Conservation (phyloP, 1,140 invertebrate species). For the Ooceraea biroi region DNA sequence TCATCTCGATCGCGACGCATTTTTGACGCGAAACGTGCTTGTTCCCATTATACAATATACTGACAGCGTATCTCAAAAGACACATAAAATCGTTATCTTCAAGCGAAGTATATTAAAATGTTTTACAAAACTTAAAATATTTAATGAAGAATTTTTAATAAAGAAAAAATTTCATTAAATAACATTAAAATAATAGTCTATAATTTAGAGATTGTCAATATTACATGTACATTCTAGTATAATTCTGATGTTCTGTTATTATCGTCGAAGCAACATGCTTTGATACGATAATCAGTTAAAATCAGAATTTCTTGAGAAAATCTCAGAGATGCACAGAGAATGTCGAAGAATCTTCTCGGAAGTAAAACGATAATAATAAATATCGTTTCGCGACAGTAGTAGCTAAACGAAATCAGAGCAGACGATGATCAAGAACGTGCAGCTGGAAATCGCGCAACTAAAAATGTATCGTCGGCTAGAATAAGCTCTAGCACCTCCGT, state of each 20-base stretch:
- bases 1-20: not conserved
- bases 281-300: not conserved
- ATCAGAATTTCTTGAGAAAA: not conserved
- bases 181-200: too few species aligned
- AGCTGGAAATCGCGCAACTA: conserved; percentile 54
- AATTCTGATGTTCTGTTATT: too few species aligned
- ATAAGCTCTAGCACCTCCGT: conserved; percentile 16
- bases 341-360: not conserved
- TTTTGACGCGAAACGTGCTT: not conserved
- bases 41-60: conserved; percentile 24
- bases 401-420: not conserved
- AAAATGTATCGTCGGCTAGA: conserved; percentile 39
- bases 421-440: not conserved
- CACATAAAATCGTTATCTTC: too few species aligned
- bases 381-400: not conserved
- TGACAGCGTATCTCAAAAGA: too few species aligned
- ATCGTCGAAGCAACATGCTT: not conserved
- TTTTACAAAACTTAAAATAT: too few species aligned
- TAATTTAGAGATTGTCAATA: too few species aligned
- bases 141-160: too few species aligned
- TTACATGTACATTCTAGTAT: too few species aligned
- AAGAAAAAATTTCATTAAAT: too few species aligned
- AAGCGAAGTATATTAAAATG: too few species aligned
- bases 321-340: not conserved
- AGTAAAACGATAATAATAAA: conserved; percentile 8